Conservation (phyloP, 2,113 vertebrate genomes). For the Trochalopteron elliotii region DNA sequence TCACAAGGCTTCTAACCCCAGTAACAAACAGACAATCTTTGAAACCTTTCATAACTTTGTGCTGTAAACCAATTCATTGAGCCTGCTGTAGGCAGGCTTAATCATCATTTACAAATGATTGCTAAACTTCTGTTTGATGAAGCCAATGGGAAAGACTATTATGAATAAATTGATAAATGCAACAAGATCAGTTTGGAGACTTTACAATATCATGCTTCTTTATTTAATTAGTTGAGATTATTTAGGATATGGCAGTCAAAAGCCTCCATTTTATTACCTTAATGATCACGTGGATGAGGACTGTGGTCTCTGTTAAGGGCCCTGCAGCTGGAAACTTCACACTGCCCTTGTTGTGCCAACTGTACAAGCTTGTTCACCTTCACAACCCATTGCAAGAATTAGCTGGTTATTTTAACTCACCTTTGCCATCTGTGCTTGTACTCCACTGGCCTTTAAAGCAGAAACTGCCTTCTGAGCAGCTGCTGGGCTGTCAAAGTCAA, state of each 20-base stretch:
- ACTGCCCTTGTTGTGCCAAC: neutral
- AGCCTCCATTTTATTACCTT: neutral
- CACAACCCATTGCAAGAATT: neutral
- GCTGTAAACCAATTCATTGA: neutral
- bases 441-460: constrained; percentile 90
- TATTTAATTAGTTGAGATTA: neutral
- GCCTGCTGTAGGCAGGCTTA: neutral
- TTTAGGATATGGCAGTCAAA: neutral
- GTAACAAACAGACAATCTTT: neutral
- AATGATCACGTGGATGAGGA: neutral
- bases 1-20: neutral
- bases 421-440: constrained; percentile 99
- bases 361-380: neutral
- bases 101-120: neutral
- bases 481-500: constrained; percentile 96
- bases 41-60: neutral
- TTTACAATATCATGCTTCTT: neutral
- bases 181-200: neutral
- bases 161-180: neutral
- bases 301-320: neutral
- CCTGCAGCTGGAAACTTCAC: neutral
- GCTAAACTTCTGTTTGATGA: neutral
- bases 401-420: constrained; percentile 70
- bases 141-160: neutral
- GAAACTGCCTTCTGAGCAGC: constrained; percentile 97